Conservation (phyloP, 2,797 vertebrate species). For the Nyctalus aviator region DNA sequence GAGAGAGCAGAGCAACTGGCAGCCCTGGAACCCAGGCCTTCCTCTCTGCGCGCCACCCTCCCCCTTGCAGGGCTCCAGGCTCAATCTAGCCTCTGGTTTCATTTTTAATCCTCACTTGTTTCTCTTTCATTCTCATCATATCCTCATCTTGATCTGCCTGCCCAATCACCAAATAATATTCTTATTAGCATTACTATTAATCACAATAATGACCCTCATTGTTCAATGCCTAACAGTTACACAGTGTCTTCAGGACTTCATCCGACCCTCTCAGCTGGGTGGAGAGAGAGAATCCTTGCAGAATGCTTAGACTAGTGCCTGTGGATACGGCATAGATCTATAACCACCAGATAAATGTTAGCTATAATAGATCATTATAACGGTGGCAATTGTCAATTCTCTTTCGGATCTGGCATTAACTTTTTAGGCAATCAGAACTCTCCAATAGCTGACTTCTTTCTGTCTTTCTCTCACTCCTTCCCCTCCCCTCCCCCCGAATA, state of each 20-base stretch:
- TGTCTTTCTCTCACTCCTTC: background rate
- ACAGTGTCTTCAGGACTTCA: background rate
- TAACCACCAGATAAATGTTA: background rate
- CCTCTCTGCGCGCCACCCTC: too few relatives aligned
- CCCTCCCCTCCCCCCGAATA: background rate
- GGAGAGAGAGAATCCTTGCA: background rate
- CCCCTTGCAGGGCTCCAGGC: background rate
- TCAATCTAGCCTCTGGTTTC: background rate
- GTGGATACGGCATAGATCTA: background rate
- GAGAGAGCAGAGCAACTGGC: background rate
- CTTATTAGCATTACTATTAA: background rate
- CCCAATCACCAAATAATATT: background rate
- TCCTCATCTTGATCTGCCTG: background rate
- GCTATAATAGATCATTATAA: background rate
- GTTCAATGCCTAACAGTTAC: background rate
- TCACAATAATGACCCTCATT: background rate
- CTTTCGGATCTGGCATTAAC: background rate
- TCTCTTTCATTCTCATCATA: background rate
- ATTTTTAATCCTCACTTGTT: background rate
- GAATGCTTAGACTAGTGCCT: slow-evolving; percentile 2
- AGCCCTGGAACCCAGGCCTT: background rate
- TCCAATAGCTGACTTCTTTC: background rate
- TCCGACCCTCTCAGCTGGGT: background rate
- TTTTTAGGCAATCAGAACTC: background rate
- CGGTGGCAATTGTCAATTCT: background rate